Evolutionary conservation across 1,140 invertebrate genomes (phyloP), one percentile per base, ranked within the genome.

Genomic region (Phymastichus coffea): DNA sequence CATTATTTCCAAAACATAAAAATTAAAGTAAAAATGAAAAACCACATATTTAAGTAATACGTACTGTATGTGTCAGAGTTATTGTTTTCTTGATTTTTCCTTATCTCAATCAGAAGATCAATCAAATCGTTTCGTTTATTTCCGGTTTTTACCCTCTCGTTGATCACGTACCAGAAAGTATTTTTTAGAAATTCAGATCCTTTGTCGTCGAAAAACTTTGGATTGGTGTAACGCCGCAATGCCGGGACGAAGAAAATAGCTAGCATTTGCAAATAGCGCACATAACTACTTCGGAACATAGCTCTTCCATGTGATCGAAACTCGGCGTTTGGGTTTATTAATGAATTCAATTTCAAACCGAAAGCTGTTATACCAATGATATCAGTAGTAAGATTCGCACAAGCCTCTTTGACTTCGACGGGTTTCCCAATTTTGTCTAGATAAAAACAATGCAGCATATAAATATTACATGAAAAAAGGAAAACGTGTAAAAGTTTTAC

Each of bases 351-450:
- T 12, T 75, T 68, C 3, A 81, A 57, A 0, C 81, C 82, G 62
- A 77, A 83, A 0, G 76, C 81, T 26, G 72, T 72, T 0, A 74
- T 76, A 0, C 77, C 76, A 14, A 84, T 82, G 0, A 79, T 65
- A 63, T 83, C 80, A 0, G 80, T 80, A 1, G 77, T 74, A 38
- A 75, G 82, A 30, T 69, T 70, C 0, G 72, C 69, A 43, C 67
- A 65, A 3, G 78, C 25, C 22, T 79, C 74, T 56, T 74, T 79
- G 0, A 74, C 33, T 40, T 40, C 38, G n/a, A 40, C 38, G 38
- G 38, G 6, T 40, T 40, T 40, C 6, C 38, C 38, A 12, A 33
- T 14, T 33, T 14, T 33, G 14, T 33, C 30, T 33, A 14, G n/a
- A n/a, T n/a, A 33, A 33, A 33, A 33, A 33, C 30, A 33, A 33